A percentile compares a stretch with the other conserved stretches of the same genome.
These are phyloP conservation scores for Chloroceryle inda DNA, from an alignment of 2,797 vertebrate species.

Conservation along the genomic window DNA sequence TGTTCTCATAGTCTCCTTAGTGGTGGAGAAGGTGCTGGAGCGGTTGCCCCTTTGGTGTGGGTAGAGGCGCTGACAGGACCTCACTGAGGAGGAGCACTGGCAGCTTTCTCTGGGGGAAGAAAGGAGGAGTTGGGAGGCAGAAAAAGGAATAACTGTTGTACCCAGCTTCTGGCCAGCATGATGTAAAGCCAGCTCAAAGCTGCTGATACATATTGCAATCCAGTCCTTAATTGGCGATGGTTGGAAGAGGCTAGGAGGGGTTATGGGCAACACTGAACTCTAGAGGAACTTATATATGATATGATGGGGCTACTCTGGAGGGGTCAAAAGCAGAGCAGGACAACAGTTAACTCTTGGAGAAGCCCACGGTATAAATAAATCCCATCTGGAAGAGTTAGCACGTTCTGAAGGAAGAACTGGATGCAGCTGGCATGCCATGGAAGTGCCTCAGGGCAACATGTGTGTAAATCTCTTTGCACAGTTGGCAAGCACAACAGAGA, in stretches of 20 bases:
- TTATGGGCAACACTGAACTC: background rate
- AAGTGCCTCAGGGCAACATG: background rate
- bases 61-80: background rate
- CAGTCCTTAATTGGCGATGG: background rate
- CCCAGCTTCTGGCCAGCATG: background rate
- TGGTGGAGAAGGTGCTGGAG: background rate
- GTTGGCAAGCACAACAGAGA: background rate
- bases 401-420: background rate
- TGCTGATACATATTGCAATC: background rate
- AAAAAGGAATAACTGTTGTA: background rate
- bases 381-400: background rate
- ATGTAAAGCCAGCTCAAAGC: background rate
- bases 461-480: constrained; percentile 29
- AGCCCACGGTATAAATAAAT: background rate
- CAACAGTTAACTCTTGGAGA: background rate
- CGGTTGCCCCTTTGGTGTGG: background rate
- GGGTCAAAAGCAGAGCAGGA: background rate
- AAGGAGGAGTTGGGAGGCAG: background rate
- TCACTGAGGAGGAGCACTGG: background rate
- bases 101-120: background rate
- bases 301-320: background rate
- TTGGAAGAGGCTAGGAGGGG: background rate
- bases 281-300: background rate
- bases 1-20: background rate
- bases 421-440: background rate